Conservation (phyloP, 2,888 invertebrate genomes). For the Urechis unicinctus region DNA sequence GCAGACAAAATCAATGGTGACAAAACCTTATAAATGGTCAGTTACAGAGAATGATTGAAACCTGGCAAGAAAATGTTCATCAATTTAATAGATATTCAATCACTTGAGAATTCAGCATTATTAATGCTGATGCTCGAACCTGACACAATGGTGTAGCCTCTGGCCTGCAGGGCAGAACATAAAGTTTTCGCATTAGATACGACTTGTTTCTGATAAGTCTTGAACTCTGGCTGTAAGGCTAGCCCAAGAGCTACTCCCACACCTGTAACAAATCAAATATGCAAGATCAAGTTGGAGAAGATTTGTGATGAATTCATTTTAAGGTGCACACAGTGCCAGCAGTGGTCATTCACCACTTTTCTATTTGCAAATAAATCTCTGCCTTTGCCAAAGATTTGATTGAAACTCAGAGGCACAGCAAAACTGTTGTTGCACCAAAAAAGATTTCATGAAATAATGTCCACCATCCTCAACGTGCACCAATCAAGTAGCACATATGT, state of each 20-base stretch:
- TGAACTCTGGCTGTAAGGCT: conserved; percentile 73
- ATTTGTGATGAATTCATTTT: no score
- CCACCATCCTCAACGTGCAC: no score
- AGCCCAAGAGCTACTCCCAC: conserved; percentile 91
- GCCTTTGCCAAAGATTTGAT: no score
- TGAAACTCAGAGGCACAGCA: no score
- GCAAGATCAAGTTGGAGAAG: not conserved
- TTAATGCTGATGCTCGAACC: no score
- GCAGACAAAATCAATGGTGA: no score
- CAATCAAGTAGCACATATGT: no score
- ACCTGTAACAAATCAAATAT: conserved; percentile 27
- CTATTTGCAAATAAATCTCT: no score
- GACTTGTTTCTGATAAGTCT: conserved; percentile 74
- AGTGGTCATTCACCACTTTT: no score
- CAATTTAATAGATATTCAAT: not conserved
- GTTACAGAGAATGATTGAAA: not conserved
- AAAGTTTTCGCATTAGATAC: conserved; percentile 73
- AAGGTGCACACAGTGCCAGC: no score
- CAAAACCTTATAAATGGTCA: not conserved
- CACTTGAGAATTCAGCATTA: not conserved
- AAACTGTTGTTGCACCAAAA: no score
- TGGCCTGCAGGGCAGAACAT: conserved; percentile 48
- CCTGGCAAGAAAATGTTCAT: not conserved
- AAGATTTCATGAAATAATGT: no score
- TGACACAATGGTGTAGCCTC: conserved; percentile 44